Evolutionary conservation across 1,140 invertebrate genomes (phyloP), one percentile per base, ranked within the genome.

Genomic region (Penaeus chinensis): DNA sequence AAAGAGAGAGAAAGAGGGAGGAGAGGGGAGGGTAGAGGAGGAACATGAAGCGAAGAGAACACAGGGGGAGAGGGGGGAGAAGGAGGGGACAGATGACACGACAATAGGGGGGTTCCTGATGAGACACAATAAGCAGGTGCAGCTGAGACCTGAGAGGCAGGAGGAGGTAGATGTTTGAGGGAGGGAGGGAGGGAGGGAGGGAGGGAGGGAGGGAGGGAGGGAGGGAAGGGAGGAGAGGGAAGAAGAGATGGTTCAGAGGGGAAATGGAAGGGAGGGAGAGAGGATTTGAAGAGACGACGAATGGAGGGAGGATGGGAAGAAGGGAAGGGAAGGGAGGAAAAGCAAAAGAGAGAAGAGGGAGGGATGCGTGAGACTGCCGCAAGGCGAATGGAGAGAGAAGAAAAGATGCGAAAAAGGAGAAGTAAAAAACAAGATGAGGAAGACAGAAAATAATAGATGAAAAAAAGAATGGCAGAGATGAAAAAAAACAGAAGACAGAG

Each of bases 21-120:
- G 3, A 3, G 24, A 32, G 42, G 76, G 24, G 24, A 20, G 8
- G 20, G 24, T 16, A 32, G 20, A 37, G 20, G 42, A 47, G 24
- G 42, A 16, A 32, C 20, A 47, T 77, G 42, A 32, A 24, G 32
- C n/a, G n/a, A 8, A 32, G n/a, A 32, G 32, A 24, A 37, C n/a
- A 19, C n/a, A 37, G n/a, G 74, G 76, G 32, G 32, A 13, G 24
- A 76, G 32, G 32, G 24, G 32, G 71, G 42, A 16, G 24, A 20
- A 76, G 71, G 71, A n/a, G 18, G 71, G 71, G 27, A 32, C 42
- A 42, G 71, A 42, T 76, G 71, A 37, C 27, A 19, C 27, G 71
- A 27, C 71, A 76, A 27, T 42, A 27, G 71, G 27, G 71, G 42
- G 71, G 27, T 76, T 42, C 71, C 71, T 76, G 27, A 76, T 42